These are phyloP conservation scores for Huso huso DNA, from an alignment of 2,797 vertebrate species.

Conservation along the genomic window DNA sequence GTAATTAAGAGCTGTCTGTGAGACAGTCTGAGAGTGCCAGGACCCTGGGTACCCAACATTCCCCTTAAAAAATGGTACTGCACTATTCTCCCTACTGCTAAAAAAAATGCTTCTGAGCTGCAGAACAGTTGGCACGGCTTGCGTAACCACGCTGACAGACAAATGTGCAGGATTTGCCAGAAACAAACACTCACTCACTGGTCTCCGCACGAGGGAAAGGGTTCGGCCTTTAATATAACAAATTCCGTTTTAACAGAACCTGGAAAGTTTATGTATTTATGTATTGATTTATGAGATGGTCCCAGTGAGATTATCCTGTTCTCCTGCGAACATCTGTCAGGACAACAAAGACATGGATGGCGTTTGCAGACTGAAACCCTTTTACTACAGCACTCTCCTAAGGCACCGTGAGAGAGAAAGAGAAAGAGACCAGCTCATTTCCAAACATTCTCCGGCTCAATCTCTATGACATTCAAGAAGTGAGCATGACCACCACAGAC, in stretches of 20 bases:
- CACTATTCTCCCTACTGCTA: slow-evolving; percentile 7
- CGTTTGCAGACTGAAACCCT: neutral
- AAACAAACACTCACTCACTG: neutral
- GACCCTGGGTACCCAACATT: slow-evolving; percentile 18
- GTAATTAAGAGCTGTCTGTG: slow-evolving; percentile 35
- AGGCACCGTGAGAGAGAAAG: slow-evolving; percentile 22
- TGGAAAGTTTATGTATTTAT: too few relatives aligned
- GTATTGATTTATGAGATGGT: too few relatives aligned
- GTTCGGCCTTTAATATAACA: too few relatives aligned
- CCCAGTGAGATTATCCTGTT: too few relatives aligned
- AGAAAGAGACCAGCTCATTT: slow-evolving; percentile 2
- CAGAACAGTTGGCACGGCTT: slow-evolving; percentile 31
- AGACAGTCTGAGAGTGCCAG: slow-evolving; percentile 1
- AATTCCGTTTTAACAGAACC: too few relatives aligned
- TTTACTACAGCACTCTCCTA: neutral
- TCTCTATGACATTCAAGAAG: too few relatives aligned
- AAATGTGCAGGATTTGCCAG: slow-evolving; percentile 9
- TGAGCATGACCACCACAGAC: neutral
- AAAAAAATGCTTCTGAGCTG: slow-evolving; percentile 11
- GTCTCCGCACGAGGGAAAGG: neutral
- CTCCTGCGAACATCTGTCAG: neutral
- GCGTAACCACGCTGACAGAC: slow-evolving; percentile 5
- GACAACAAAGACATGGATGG: neutral
- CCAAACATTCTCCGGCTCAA: neutral
- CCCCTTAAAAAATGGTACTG: slow-evolving; percentile 23